Percentiles rank a stretch among this genome's conserved stretches.
Evolutionary conservation across 2,888 invertebrate species (phyloP).

Genomic region (Volucella inflata): DNA sequence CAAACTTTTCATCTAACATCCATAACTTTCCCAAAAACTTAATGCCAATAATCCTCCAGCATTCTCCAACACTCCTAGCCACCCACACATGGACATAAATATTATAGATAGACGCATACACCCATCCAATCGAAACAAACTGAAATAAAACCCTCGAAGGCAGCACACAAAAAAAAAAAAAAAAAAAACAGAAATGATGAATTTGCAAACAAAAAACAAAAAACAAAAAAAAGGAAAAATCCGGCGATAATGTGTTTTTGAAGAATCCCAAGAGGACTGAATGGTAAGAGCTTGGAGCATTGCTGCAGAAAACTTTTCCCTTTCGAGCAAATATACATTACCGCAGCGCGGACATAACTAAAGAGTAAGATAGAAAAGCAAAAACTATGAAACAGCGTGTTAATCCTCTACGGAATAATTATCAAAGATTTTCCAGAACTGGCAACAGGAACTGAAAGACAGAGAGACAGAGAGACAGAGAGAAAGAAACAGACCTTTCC

Average conservation of each 20-base stretch:
- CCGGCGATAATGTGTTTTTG: conserved; percentile 59
- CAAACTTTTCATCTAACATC: conserved; percentile 50
- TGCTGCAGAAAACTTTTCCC: conserved; percentile 23
- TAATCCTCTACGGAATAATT: conserved; percentile 71
- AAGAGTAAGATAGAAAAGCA: background rate
- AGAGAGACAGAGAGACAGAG: background rate
- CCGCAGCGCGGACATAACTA: background rate
- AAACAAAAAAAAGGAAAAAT: conserved; percentile 14
- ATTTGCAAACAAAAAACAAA: conserved; percentile 42
- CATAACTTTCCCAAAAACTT: conserved; percentile 45
- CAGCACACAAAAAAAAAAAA: conserved; percentile 2
- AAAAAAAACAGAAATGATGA: conserved; percentile 50
- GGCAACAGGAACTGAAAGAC: conserved; percentile 11
- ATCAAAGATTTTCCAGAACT: conserved; percentile 59
- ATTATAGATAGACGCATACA: background rate
- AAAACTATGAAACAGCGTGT: conserved; percentile 61
- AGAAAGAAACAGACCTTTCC: conserved; percentile 7
- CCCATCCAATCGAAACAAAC: conserved; percentile 1
- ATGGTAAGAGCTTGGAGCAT: conserved; percentile 20
- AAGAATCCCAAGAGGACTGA: conserved; percentile 62
- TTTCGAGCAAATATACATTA: conserved; percentile 20
- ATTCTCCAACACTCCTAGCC: background rate
- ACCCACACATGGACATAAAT: conserved; percentile 6
- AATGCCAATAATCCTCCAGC: conserved; percentile 41
- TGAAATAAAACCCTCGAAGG: background rate